phyloP scores from a whole-genome alignment of 2,113 vertebrate species.

The Solea senegalensis region DNA sequence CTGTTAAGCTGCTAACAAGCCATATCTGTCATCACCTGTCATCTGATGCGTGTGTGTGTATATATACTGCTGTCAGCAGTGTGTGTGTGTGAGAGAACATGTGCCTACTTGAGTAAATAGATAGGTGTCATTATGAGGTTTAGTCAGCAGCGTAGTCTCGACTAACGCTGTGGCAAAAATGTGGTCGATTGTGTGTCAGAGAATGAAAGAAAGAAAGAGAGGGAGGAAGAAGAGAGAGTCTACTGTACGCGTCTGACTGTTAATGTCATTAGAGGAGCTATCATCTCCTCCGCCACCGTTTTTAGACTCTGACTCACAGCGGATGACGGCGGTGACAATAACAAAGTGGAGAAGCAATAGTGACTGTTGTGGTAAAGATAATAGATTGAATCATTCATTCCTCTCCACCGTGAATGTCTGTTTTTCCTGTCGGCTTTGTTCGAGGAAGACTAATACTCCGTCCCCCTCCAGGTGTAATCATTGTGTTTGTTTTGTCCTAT shows the following conservation, averaged over 20 bases:
- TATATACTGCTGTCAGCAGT: slow-evolving; percentile 23
- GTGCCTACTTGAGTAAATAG: slow-evolving; percentile 18
- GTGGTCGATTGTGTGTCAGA: not conserved
- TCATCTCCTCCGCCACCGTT: slow-evolving; percentile 56
- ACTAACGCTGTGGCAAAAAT: slow-evolving; percentile 20
- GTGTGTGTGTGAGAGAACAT: slow-evolving; percentile 7
- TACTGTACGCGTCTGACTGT: slow-evolving; percentile 41
- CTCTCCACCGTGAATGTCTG: slow-evolving; percentile 31
- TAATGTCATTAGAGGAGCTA: slow-evolving; percentile 57
- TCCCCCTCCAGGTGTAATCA: slow-evolving; percentile 24
- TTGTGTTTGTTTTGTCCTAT: slow-evolving; percentile 15
- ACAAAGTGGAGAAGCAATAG: slow-evolving; percentile 23
- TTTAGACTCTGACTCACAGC: slow-evolving; percentile 52
- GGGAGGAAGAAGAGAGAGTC: not conserved
- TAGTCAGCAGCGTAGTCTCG: slow-evolving; percentile 39
- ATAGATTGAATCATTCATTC: slow-evolving; percentile 56
- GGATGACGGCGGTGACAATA: slow-evolving; percentile 43
- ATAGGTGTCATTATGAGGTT: slow-evolving; percentile 25
- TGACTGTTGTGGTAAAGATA: slow-evolving; percentile 47
- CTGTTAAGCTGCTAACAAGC: slow-evolving; percentile 48
- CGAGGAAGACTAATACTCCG: slow-evolving; percentile 15
- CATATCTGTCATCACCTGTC: slow-evolving; percentile 58
- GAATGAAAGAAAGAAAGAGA: not conserved
- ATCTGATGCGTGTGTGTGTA: slow-evolving; percentile 24
- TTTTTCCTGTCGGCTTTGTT: slow-evolving; percentile 39